phyloP scores from a whole-genome alignment of 2,113 vertebrate species.

The Ctenomys sociabilis region DNA sequence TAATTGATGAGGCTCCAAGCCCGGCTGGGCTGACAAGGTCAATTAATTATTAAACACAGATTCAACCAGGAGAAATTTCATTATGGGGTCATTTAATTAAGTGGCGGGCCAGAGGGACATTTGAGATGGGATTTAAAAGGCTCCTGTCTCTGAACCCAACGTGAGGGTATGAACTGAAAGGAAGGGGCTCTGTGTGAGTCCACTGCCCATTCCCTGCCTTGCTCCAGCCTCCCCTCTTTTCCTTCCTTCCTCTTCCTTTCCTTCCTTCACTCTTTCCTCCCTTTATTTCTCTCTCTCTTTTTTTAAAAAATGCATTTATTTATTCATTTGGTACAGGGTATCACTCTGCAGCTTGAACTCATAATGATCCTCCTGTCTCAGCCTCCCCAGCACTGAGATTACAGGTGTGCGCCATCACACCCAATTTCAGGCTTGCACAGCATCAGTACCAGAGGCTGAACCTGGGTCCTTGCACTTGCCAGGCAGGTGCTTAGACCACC shows the following conservation, averaged over 20 bases:
- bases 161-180: background rate
- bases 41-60: constrained; percentile 90
- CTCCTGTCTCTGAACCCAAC: constrained; percentile 63
- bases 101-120: constrained; percentile 82
- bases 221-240: no score
- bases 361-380: no score
- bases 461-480: no score
- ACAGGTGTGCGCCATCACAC: no score
- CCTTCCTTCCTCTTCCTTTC: accelerated
- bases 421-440: no score
- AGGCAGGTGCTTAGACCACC: no score
- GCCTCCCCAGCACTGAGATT: no score
- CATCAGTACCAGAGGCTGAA: no score
- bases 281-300: accelerated
- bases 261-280: accelerated
- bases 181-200: background rate
- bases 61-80: constrained; percentile 89
- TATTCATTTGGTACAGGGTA: no score
- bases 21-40: constrained; percentile 82
- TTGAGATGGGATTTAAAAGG: constrained; percentile 77
- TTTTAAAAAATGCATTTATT: no score
- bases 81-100: constrained; percentile 92
- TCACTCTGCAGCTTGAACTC: no score
- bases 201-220: accelerated
- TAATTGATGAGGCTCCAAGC: constrained; percentile 88